Evolutionary conservation across 1,140 invertebrate species (phyloP).

Genomic region (Ceratina australensis): DNA sequence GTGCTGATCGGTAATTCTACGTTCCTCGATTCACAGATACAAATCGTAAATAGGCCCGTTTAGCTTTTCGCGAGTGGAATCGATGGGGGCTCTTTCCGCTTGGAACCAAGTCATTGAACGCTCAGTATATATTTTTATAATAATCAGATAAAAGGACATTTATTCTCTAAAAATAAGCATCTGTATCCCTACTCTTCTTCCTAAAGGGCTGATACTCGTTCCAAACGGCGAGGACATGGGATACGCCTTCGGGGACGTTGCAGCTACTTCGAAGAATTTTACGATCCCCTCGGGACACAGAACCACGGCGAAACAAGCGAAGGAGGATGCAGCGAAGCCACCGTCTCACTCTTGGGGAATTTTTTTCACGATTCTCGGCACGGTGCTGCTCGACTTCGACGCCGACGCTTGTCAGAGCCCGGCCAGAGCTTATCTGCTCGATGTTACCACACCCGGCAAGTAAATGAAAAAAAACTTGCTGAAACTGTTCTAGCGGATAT

Average conservation of each 20-base stretch:
- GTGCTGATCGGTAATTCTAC: constrained; percentile 90
- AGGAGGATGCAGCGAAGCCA: constrained; percentile 54
- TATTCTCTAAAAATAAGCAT: no score
- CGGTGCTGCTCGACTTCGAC: constrained; percentile 96
- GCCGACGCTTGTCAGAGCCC: constrained; percentile 98
- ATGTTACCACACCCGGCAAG: constrained; percentile 92
- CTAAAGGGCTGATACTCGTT: constrained; percentile 87
- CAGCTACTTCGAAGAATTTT: constrained; percentile 75
- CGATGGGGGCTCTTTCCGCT: no score
- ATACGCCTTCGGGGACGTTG: constrained; percentile 87
- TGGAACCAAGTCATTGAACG: no score
- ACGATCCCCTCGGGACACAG: constrained; percentile 73
- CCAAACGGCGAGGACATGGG: constrained; percentile 94
- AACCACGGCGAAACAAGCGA: constrained; percentile 70
- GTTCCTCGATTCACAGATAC: no score
- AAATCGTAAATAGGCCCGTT: no score
- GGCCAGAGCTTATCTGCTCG: constrained; percentile 93
- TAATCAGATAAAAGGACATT: no score
- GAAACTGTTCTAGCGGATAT: no score
- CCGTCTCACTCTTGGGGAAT: constrained; percentile 91
- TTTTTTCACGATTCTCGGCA: constrained; percentile 95
- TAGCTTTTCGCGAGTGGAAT: no score
- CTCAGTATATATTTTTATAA: no score
- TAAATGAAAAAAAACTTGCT: neutral
- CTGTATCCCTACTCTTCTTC: neutral